Evolutionary conservation across 2,888 invertebrate genomes (phyloP), one percentile per base, ranked within the genome.

Genomic region (Ormyrus rosae): DNA sequence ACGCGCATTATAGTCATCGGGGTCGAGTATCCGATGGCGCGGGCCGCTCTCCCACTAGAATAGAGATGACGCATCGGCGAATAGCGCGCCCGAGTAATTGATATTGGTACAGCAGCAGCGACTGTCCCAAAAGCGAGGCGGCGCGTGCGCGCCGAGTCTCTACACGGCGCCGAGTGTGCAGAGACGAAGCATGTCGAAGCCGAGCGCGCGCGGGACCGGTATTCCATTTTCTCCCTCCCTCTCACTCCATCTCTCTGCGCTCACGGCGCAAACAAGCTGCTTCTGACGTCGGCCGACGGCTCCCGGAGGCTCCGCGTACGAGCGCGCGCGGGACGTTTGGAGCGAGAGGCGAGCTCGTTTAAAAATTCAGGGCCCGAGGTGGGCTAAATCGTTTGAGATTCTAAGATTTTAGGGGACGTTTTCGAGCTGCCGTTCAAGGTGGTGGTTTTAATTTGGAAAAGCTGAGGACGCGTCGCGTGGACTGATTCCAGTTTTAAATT

Each of bases 71-170:
- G 84, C 81, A 85, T 82, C 83, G 83, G 83, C 84, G 83, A 81
- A 68, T 65, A 77, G 78, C 75, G 81, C 84, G 82, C 82, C 79
- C 85, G 83, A 85, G 87, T 88, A 88, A 89, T 89, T 88, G 88
- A 88, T 88, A 89, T 87, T 86, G 86, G 87, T 86, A 84, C 83
- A 84, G 84, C 83, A 84, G 84, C 83, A 82, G 79, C 69, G 80
- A 79, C 83, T 84, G 82, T 85, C 81, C 82, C 76, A 80, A 83
- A 83, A 84, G 83, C 76, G 55, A 79, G 72, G 68, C 70, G 64
- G 73, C 75, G 78, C 81, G 78, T 46, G 5, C 58, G 50, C n/a
- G 9, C 9, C 9, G 69, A 13, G 53, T 34, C 60, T 64, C 46
- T 51, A 51, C 19, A 9, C 50, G 53, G 5, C 53, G 1, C 10